Conservation (phyloP, 2,797 vertebrate species). For the Danio albolineatus region DNA sequence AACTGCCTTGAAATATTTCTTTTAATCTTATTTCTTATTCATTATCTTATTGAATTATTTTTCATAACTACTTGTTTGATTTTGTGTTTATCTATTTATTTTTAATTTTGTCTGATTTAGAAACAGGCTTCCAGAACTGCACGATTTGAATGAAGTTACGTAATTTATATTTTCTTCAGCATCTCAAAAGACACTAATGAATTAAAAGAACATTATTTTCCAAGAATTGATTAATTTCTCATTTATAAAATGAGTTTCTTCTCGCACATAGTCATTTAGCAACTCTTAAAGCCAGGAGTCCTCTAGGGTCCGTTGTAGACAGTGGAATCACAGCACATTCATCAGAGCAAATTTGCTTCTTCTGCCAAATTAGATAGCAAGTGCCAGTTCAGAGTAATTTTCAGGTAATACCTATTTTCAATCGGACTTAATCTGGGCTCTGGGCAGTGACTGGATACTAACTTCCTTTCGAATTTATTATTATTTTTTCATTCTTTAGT, state of each 20-base stretch:
- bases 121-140: neutral
- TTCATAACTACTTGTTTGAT: neutral
- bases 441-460: neutral
- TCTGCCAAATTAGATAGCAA: neutral
- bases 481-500: too few species aligned
- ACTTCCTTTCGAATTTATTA: neutral
- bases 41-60: too few species aligned
- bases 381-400: neutral
- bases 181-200: neutral
- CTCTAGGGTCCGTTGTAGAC: neutral
- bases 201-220: neutral
- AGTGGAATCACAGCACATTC: neutral
- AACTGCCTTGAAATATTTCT: too few species aligned
- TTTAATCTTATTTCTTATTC: too few species aligned
- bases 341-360: conserved; percentile 26
- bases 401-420: conserved; percentile 20
- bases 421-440: neutral
- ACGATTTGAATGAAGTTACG: neutral
- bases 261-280: neutral
- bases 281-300: neutral
- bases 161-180: neutral
- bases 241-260: neutral
- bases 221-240: neutral
- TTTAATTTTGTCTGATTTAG: neutral
- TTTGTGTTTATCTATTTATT: too few species aligned